Conservation (phyloP, 2,113 vertebrate genomes). For the Hystrix cristata region DNA sequence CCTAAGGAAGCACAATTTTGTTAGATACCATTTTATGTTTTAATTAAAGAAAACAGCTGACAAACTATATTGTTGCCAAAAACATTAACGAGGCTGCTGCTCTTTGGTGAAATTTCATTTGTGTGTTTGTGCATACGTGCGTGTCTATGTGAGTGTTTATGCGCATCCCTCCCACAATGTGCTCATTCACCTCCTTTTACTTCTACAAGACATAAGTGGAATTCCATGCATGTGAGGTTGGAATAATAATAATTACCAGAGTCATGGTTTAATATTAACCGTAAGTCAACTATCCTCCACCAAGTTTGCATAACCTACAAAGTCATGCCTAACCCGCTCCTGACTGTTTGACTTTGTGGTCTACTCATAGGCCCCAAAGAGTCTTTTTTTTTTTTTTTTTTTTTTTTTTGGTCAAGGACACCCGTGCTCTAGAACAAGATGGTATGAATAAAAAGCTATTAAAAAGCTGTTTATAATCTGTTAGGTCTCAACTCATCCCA, state of each 20-base stretch:
- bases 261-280: background rate
- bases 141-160: background rate
- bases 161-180: background rate
- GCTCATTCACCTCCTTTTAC: background rate
- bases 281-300: background rate
- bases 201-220: background rate
- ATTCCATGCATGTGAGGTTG: background rate
- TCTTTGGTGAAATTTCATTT: conserved; percentile 6
- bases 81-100: background rate
- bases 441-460: background rate
- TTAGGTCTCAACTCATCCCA: background rate
- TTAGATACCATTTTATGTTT: conserved; percentile 31
- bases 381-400: background rate
- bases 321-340: background rate
- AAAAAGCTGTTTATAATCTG: background rate
- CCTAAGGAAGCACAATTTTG: conserved; percentile 51
- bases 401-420: background rate
- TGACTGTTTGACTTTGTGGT: background rate
- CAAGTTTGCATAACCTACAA: background rate
- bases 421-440: background rate
- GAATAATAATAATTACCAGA: background rate
- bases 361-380: background rate
- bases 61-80: conserved; percentile 58
- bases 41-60: conserved; percentile 76
- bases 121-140: background rate